Percentiles rank a stretch among this genome's conserved stretches.
These are phyloP conservation scores for Aplysia californica DNA, from an alignment of 1,140 invertebrate genomes.

Conservation along the genomic window DNA sequence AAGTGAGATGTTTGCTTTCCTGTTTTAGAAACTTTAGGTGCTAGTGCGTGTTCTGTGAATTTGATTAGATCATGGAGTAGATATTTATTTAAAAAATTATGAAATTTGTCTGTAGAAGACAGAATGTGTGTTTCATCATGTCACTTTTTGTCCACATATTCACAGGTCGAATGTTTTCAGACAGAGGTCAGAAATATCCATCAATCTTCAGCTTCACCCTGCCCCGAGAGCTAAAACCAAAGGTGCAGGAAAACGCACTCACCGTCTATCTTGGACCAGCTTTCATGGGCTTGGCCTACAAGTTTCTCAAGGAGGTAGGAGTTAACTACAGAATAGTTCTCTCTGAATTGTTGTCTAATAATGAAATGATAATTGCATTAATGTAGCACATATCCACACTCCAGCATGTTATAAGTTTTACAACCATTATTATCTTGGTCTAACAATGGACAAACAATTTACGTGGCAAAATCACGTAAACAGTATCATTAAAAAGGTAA, in stretches of 20 bases:
- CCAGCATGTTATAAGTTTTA: background rate
- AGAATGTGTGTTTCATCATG: background rate
- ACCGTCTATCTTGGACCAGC: slow-evolving; percentile 9
- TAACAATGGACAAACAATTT: background rate
- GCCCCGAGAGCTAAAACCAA: background rate
- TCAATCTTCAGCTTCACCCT: slow-evolving; percentile 10
- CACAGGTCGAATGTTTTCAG: slow-evolving; percentile 15
- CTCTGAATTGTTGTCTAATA: too few species aligned
- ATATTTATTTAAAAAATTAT: background rate
- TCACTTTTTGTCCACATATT: background rate
- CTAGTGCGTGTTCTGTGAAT: background rate
- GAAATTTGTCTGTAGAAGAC: background rate
- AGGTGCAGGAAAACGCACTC: background rate
- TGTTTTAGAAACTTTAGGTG: background rate
- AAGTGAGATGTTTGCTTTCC: background rate
- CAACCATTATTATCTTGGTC: background rate
- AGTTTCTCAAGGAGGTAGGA: slow-evolving; percentile 16
- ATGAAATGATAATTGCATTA: too few species aligned
- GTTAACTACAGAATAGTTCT: background rate
- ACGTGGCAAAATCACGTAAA: background rate
- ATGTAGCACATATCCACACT: too few species aligned
- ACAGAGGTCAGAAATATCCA: background rate
- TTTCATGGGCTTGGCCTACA: slow-evolving; percentile 18
- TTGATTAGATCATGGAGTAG: background rate
- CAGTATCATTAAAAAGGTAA: too few species aligned